Percentiles rank a stretch among this genome's conserved stretches.
phyloP scores from a whole-genome alignment of 2,888 invertebrate species.

The Apamea monoglypha region DNA sequence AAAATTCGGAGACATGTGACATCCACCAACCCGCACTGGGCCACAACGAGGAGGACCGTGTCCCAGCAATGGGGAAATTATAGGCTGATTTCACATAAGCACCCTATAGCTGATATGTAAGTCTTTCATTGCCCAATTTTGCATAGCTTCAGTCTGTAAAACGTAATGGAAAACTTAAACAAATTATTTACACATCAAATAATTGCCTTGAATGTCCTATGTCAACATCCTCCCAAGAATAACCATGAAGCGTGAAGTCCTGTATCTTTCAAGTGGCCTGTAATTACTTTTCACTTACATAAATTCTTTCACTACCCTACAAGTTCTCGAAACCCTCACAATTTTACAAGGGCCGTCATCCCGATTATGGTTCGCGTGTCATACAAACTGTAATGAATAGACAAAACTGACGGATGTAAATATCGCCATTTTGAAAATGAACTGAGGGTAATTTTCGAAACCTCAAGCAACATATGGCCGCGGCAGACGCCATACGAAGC shows the following conservation, averaged over 20 bases:
- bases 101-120: too few species aligned
- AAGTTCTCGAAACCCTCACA: neutral
- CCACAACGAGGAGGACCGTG: too few species aligned
- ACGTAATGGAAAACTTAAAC: neutral
- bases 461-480: slow-evolving; percentile 89
- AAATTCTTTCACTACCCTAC: neutral
- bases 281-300: slow-evolving; percentile 22
- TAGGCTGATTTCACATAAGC: too few species aligned
- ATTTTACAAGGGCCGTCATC: slow-evolving; percentile 66
- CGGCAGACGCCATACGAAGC: slow-evolving; percentile 87
- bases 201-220: neutral
- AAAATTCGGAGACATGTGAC: too few species aligned
- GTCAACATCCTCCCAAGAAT: neutral
- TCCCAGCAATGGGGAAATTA: too few species aligned
- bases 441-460: slow-evolving; percentile 87
- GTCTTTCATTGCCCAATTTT: too few species aligned
- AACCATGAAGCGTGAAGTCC: neutral
- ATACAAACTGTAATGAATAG: slow-evolving; percentile 81
- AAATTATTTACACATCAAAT: neutral
- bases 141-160: neutral
- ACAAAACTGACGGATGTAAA: slow-evolving; percentile 76
- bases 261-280: neutral
- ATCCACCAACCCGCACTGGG: too few species aligned
- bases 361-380: slow-evolving; percentile 72
- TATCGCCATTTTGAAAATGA: slow-evolving; percentile 82